Conservation (phyloP, 2,888 invertebrate species). For the Diachrysia chrysitis region DNA sequence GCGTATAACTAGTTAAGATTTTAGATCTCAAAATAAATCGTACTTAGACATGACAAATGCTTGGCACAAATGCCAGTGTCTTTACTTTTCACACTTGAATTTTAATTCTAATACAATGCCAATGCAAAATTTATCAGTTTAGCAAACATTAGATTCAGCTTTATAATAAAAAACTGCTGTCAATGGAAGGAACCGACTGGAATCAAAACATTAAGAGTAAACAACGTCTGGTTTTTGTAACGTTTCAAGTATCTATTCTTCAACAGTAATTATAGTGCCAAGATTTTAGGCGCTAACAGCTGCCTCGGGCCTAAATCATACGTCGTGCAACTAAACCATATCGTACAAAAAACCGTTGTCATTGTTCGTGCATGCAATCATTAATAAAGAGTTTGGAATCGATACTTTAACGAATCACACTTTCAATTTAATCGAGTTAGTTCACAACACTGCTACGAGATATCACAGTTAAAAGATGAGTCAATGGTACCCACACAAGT, state of each 20-base stretch:
- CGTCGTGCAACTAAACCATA: background rate
- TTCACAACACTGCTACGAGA: conserved; percentile 28
- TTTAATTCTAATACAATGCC: too few relatives aligned
- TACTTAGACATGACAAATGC: background rate
- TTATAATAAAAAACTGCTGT: too few relatives aligned
- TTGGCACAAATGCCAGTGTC: background rate
- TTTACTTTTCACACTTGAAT: too few relatives aligned
- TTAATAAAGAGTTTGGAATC: conserved; percentile 39
- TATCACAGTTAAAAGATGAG: conserved; percentile 56
- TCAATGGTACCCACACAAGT: conserved; percentile 59
- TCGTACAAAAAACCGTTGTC: background rate
- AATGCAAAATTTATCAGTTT: too few relatives aligned
- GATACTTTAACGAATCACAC: conserved; percentile 33
- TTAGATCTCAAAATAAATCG: background rate
- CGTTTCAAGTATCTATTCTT: background rate
- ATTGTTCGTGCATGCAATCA: conserved; percentile 42
- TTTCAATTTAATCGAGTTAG: conserved; percentile 36
- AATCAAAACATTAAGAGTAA: too few relatives aligned
- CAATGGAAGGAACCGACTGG: too few relatives aligned
- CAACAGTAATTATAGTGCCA: background rate
- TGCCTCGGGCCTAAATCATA: background rate
- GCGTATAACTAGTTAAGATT: background rate
- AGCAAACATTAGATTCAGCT: too few relatives aligned
- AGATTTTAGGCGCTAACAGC: background rate
- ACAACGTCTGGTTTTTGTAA: too few relatives aligned